Base-by-base conservation (phyloP, 2,113 vertebrate genomes). In the Aegithalos caudatus region DNA sequence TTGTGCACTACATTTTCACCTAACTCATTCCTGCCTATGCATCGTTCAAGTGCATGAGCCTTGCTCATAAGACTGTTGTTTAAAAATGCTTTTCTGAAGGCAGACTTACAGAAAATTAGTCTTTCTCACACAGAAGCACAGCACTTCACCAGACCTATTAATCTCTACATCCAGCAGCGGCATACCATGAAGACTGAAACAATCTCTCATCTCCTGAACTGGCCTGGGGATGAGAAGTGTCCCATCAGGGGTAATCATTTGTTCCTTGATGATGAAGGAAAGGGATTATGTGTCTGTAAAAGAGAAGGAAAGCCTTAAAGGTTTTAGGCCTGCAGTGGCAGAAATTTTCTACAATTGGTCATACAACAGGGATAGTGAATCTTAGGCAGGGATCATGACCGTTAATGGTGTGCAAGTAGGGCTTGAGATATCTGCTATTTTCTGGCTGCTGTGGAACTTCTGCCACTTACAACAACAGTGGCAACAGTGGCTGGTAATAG, bases 311-410 rank as follows among this genome's bases (percentile, higher is more conserved):
- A 33, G 7, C 21, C 50, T 76, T 47, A 72, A 42, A 53, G 81
- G 17, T 56, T 37, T 87, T 64, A 71, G 40, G 13, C 4, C 11
- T 65, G 9, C 15, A 61, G 25, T 33, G 14, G 6, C 27, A 81
- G 54, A 81, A 69, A 64, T 84, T 60, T 78, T 81, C 35, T 70
- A 47, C 51, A 56, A 73, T 7, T 65, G 37, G 56, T 91, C 16
- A 14, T 35, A 44, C 0, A 0, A 35, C 9, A 38, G 4, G 5
- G 17, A 47, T 44, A 13, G 29, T 31, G 40, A 76, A 51, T 18
- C 13, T 1, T 0, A 67, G 44, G 8, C 37, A 45, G 28, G 27
- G 27, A 37, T 56, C 3, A 0, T n/a, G 57, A 10, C 23, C 81
- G 66, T 20, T 80, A 69, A 45, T 72, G n/a, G 6, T 65, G 37